Conservation (phyloP, 2,888 invertebrate genomes). For the Nudaria mundana region DNA sequence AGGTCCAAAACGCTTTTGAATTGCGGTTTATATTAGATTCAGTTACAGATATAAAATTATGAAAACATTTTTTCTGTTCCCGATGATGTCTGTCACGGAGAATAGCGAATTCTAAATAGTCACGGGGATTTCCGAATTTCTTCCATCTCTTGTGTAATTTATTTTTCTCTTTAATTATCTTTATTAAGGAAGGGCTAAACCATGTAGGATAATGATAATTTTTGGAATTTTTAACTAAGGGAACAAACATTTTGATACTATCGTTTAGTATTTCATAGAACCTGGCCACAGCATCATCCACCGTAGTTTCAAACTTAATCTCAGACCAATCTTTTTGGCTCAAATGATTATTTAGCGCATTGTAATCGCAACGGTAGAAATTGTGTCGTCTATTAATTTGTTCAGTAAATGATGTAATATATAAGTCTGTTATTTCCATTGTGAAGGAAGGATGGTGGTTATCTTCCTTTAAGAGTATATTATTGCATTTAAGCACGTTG, state of each 20-base stretch:
- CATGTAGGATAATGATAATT: neutral
- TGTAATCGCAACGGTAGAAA: neutral
- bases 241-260: neutral
- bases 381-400: neutral
- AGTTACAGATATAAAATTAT: neutral
- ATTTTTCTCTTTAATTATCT: neutral
- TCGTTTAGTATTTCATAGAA: neutral
- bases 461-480: neutral
- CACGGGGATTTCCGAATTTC: constrained; percentile 6
- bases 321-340: neutral
- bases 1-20: neutral
- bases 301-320: neutral
- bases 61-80: neutral
- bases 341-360: neutral
- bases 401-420: neutral
- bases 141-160: constrained; percentile 7
- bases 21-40: neutral
- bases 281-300: neutral
- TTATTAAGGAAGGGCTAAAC: neutral
- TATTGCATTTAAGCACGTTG: neutral
- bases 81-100: neutral
- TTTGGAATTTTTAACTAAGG: neutral
- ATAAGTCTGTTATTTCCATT: neutral
- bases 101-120: constrained; percentile 8
- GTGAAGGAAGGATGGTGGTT: neutral